Conservation (phyloP, 2,113 vertebrate genomes). For the Perccottus glenii region DNA sequence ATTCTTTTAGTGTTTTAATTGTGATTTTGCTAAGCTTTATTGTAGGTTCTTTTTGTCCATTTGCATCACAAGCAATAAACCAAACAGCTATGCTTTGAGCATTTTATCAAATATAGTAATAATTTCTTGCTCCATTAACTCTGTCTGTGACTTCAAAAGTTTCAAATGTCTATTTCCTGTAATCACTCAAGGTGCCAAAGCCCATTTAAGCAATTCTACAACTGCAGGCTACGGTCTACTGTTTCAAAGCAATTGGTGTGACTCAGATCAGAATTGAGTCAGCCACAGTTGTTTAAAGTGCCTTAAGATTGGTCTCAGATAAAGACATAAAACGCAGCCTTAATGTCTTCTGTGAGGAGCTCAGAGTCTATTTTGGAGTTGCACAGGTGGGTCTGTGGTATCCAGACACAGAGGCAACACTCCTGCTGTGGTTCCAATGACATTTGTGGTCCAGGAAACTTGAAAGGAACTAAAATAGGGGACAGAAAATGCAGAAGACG, state of each 20-base stretch:
- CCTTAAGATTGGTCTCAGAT: background rate
- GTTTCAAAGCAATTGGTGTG: background rate
- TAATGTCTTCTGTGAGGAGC: conserved; percentile 1
- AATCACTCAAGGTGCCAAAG: background rate
- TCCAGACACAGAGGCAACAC: conserved; percentile 67
- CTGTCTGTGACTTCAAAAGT: background rate
- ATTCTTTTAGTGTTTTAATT: too few species aligned
- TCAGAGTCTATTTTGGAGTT: conserved; percentile 51
- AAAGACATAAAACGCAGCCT: background rate
- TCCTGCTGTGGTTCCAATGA: conserved; percentile 50
- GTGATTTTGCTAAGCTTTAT: too few species aligned
- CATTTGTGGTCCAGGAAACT: conserved; percentile 60
- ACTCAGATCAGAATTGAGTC: conserved; percentile 9
- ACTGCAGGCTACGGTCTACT: background rate
- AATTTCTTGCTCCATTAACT: background rate
- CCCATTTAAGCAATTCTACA: background rate
- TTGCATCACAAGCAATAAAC: background rate
- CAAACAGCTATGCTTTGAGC: background rate
- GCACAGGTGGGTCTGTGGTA: conserved; percentile 64
- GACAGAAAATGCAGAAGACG: background rate
- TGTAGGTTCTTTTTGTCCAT: background rate
- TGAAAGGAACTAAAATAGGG: conserved; percentile 54
- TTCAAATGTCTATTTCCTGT: background rate
- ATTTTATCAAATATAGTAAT: background rate
- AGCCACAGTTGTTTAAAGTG: background rate